phyloP scores from a whole-genome alignment of 2,113 vertebrate genomes.

The Malurus cyaneus region DNA sequence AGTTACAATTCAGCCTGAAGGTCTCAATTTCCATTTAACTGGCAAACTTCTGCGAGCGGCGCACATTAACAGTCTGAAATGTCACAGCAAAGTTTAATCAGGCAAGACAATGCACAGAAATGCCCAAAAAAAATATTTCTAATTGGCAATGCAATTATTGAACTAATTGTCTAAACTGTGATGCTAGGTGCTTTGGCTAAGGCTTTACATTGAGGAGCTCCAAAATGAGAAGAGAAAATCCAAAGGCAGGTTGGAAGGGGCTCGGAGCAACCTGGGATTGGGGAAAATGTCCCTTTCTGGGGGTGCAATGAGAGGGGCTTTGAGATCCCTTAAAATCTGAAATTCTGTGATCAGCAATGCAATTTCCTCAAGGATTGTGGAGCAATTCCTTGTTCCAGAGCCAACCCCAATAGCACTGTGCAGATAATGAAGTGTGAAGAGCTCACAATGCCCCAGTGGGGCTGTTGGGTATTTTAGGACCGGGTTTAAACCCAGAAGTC shows the following conservation, averaged over 20 bases:
- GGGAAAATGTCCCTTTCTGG: neutral
- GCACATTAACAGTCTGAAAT: conserved; percentile 7
- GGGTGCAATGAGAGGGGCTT: neutral
- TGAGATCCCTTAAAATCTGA: neutral
- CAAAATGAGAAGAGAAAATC: neutral
- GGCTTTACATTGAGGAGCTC: neutral
- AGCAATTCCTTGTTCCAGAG: neutral
- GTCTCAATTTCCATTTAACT: conserved; percentile 32
- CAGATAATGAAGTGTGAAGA: neutral
- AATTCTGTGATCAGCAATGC: neutral
- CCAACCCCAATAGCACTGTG: fast-evolving
- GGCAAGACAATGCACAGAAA: neutral
- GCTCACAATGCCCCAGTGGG: neutral
- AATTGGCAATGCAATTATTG: conserved; percentile 1
- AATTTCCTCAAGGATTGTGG: fast-evolving
- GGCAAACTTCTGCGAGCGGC: neutral
- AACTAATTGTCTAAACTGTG: neutral
- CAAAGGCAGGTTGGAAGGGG: fast-evolving
- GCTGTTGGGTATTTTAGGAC: neutral
- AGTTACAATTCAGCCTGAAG: conserved; percentile 29
- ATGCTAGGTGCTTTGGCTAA: neutral
- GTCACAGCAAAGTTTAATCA: conserved; percentile 1
- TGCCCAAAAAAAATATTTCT: neutral
- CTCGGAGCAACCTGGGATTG: neutral
- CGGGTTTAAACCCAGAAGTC: fast-evolving